phyloP scores from a whole-genome alignment of 2,113 vertebrate genomes.

The Enhydra lutris region DNA sequence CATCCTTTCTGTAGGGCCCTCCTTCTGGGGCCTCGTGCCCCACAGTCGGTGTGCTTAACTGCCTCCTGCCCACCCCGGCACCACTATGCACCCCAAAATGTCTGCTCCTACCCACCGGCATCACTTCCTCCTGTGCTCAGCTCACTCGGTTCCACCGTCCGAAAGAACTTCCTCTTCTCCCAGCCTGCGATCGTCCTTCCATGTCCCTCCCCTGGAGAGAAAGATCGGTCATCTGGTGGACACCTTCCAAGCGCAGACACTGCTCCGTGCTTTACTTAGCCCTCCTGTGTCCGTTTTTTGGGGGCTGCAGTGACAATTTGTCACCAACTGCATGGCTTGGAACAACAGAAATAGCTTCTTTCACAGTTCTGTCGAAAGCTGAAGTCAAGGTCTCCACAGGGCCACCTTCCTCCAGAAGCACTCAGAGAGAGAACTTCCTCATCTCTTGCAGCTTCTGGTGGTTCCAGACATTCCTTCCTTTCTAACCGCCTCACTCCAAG shows the following conservation, averaged over 20 bases:
- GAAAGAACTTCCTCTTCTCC: background rate
- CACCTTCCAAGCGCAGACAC: background rate
- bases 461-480: background rate
- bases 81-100: background rate
- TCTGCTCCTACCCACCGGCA: accelerated
- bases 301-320: background rate
- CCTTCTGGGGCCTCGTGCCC: background rate
- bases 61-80: background rate
- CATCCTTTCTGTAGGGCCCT: background rate
- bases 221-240: background rate
- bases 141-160: accelerated
- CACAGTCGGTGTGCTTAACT: background rate
- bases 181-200: background rate
- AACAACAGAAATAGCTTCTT: background rate
- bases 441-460: background rate
- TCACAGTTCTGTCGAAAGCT: background rate
- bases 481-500: background rate
- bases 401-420: background rate
- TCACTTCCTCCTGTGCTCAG: background rate
- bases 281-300: background rate
- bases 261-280: background rate
- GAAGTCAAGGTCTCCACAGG: background rate
- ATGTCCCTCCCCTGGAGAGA: background rate
- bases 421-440: background rate
- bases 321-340: background rate